A percentile compares a stretch with the other conserved stretches of the same genome.
Evolutionary conservation across 2,113 vertebrate species (phyloP).

Genomic region (Callospermophilus lateralis): DNA sequence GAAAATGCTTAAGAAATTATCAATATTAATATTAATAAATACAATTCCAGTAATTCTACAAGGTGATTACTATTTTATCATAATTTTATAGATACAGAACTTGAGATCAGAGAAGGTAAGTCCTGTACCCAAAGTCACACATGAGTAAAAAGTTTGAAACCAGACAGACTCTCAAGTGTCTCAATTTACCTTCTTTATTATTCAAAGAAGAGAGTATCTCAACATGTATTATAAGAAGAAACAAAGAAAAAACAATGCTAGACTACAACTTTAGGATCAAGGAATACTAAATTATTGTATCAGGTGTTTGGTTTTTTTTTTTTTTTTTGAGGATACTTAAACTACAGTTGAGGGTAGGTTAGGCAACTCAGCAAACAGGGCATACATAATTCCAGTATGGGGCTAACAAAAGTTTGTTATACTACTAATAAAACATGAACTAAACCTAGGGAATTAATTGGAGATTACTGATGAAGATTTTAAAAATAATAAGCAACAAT

Average conservation of each 20-base stretch:
- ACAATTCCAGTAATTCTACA: neutral
- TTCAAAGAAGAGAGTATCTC: neutral
- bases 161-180: neutral
- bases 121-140: neutral
- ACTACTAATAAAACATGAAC: neutral
- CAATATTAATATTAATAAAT: neutral
- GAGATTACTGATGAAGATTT: neutral
- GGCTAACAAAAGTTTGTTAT: no score
- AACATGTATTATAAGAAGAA: neutral
- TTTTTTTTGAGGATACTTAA: neutral
- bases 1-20: slow-evolving; percentile 3
- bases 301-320: neutral
- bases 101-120: neutral
- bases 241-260: neutral
- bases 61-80: neutral
- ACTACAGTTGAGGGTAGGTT: neutral
- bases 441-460: neutral
- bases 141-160: neutral
- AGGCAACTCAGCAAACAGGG: neutral
- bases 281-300: neutral
- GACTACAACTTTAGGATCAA: neutral
- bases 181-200: neutral
- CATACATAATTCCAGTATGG: neutral
- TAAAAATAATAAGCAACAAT: neutral
- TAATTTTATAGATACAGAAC: neutral